Evolutionary conservation across 2,888 invertebrate species (phyloP), one percentile per base, ranked within the genome.

Genomic region (Flexamia atlantica): DNA sequence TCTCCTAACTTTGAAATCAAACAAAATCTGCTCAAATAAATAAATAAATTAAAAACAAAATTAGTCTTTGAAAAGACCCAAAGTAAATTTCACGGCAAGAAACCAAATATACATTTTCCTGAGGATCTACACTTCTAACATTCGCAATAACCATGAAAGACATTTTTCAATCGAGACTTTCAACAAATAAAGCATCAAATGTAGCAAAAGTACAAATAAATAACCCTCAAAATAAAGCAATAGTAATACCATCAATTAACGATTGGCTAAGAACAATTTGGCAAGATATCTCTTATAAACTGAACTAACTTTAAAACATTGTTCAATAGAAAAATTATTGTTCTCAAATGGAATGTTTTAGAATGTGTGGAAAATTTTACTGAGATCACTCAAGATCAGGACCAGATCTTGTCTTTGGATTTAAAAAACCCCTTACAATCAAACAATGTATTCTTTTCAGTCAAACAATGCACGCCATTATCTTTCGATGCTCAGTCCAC

Each of bases 241-340:
- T 76, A 53, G 14, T 76, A n/a, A 79, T 50, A 79, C 17, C 50
- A 79, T 50, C n/a, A 50, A 79, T 30, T 32, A 50, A 79, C 17
- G 5, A 79, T 53, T 79, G 79, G 79, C 79, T 57, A 79, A 79
- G 79, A 79, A 5, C 30, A 30, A 79, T 36, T 50, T 79, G 79
- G 79, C 79, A 79, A 79, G 79, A 79, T n/a, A 46, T 12, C 10
- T 76, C 57, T 30, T 57, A 12, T 10, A 57, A 28, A 64, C 30
- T 40, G 40, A 40, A 40, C 68, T 72, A 20, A 72, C 7, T 17
- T 30, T 42, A 5, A n/a, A 79, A 70, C 14, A 72, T 32, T 42
- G 5, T 72, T 36, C n/a, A n/a, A 40, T 32, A 72, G 42, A 76
- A 46, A 40, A 40, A n/a, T 20, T 12, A 30, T 32, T 28, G 42